Evolutionary conservation across 2,113 vertebrate genomes (phyloP).

Genomic region (Oxyruncus cristatus): DNA sequence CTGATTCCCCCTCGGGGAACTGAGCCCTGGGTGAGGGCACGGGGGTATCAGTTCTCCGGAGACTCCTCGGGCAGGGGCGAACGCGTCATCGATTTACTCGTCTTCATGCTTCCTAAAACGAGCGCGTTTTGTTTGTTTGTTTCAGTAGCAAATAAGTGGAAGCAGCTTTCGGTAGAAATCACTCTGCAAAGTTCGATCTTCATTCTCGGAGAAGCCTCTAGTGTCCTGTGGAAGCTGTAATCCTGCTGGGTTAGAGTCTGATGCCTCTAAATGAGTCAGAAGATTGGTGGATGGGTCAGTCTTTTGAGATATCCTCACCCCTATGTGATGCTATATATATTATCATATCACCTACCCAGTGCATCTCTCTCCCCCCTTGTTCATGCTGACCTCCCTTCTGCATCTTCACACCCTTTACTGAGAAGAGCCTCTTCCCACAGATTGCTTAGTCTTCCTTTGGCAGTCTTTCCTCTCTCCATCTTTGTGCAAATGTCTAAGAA

Average conservation of each 20-base stretch:
- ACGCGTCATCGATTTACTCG: neutral
- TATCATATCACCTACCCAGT: rapidly evolving
- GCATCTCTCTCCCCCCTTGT: rapidly evolving
- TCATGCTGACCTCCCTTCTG: neutral
- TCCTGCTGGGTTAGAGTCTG: no score
- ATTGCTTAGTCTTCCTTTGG: neutral
- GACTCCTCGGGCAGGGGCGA: neutral
- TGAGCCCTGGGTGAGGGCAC: no score
- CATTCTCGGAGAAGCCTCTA: neutral
- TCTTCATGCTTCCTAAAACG: neutral
- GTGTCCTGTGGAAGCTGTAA: rapidly evolving
- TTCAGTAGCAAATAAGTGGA: neutral
- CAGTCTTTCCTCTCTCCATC: neutral
- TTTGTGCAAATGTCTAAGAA: neutral
- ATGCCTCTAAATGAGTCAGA: neutral
- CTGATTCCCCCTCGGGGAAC: neutral
- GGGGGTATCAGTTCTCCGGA: rapidly evolving
- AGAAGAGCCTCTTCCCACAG: neutral
- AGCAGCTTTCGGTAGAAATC: neutral
- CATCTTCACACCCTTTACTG: neutral
- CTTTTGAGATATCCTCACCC: neutral
- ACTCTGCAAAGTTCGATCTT: neutral
- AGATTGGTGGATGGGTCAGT: neutral
- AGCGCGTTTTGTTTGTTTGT: rapidly evolving
- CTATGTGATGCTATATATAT: rapidly evolving